Base-by-base conservation (phyloP, 92 coral and sea anemone species). In the Chrysogorgia sp. region DNA sequence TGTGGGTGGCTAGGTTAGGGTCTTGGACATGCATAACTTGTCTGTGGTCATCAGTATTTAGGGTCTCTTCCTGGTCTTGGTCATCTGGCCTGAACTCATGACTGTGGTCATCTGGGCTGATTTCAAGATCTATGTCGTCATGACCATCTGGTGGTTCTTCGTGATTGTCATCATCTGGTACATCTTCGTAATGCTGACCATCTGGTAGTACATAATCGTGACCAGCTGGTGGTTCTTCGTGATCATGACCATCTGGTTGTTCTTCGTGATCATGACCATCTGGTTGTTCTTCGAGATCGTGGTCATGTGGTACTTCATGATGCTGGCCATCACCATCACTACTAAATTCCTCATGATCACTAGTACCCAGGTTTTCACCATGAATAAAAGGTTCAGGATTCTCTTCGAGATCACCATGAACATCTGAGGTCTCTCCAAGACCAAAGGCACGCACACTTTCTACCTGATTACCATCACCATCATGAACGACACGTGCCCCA, bases 271-370 rank as follows among this genome's bases (percentile, higher is more conserved):
- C 71, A 9, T 7, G 40, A 8, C 26, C 71, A 20, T 47, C 34
- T 50, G 71, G 40, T 7, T 47, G 71, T 22, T 64, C 71, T 34
- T 50, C 48, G 40, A 34, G 71, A n/a, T 64, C 71, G 47, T 34
- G 28, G 28, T 21, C 7, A 13, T 34, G 71, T 35, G 71, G 17
- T 64, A 34, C 71, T 14, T 64, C 37, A 29, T 24, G 10, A 63
- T 34, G 23, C 20, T 1, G 45, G 29, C 45, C n/a, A n/a, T n/a
- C n/a, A n/a, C n/a, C n/a, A n/a, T n/a, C n/a, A n/a, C n/a, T n/a
- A n/a, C n/a, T n/a, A n/a, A n/a, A n/a, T n/a, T n/a, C n/a, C n/a
- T n/a, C n/a, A n/a, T n/a, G n/a, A n/a, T n/a, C n/a, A n/a, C n/a
- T n/a, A n/a, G n/a, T n/a, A n/a, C n/a, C n/a, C n/a, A n/a, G n/a